Conservation (phyloP, 2,888 invertebrate genomes). For the Thyatira batis region DNA sequence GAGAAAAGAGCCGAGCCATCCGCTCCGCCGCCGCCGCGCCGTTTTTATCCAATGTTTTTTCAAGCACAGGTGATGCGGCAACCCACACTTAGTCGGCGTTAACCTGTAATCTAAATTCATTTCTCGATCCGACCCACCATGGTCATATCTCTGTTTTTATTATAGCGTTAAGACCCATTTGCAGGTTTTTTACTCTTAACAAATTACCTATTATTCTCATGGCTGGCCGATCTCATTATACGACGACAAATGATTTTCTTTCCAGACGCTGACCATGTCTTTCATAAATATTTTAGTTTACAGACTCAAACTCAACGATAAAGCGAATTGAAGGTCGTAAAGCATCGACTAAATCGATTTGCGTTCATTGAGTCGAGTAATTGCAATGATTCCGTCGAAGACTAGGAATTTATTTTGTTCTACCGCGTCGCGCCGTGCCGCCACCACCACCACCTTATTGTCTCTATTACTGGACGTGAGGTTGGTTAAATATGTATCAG, state of each 20-base stretch:
- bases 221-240: conserved; percentile 71
- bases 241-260: conserved; percentile 59
- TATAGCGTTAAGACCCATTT: conserved; percentile 78
- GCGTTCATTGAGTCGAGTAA: conserved; percentile 68
- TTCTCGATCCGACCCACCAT: conserved; percentile 79
- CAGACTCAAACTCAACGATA: conserved; percentile 35
- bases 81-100: conserved; percentile 81
- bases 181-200: conserved; percentile 77
- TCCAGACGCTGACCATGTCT: conserved; percentile 20
- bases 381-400: conserved; percentile 60
- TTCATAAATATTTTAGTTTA: conserved; percentile 33
- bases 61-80: conserved; percentile 73
- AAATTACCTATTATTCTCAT: conserved; percentile 79
- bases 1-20: conserved; percentile 34
- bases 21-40: conserved; percentile 37
- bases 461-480: conserved; percentile 47
- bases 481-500: conserved; percentile 62
- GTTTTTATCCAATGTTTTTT: conserved; percentile 67
- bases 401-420: conserved; percentile 53
- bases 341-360: conserved; percentile 61
- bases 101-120: conserved; percentile 83
- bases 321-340: conserved; percentile 53
- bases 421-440: too few relatives aligned
- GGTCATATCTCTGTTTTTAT: conserved; percentile 79
- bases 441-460: conserved; percentile 48